Evolutionary conservation across 2,797 vertebrate genomes (phyloP).

Genomic region (Thalassophryne amazonica): DNA sequence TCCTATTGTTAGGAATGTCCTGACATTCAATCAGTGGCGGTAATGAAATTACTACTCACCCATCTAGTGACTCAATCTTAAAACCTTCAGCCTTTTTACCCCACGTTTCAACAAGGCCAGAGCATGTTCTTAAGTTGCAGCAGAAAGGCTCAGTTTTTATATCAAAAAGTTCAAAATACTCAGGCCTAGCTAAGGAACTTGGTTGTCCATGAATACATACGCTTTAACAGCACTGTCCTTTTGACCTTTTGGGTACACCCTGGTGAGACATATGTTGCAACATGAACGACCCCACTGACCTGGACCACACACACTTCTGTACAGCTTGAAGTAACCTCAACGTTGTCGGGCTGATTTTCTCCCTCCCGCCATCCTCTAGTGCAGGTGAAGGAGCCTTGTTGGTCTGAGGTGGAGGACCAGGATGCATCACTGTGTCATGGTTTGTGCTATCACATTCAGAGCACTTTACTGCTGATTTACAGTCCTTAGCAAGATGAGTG

Average conservation of each 20-base stretch:
- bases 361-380: slow-evolving; percentile 8
- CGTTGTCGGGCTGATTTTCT: not conserved
- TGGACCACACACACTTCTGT: slow-evolving; percentile 15
- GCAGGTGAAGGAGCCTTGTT: not conserved
- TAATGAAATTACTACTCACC: not conserved
- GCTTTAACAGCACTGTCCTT: slow-evolving; percentile 6
- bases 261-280: slow-evolving; percentile 25
- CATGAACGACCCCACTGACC: slow-evolving; percentile 11
- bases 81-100: slow-evolving; percentile 15
- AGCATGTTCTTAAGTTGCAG: slow-evolving; percentile 20
- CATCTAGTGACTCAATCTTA: slow-evolving; percentile 10
- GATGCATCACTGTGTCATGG: slow-evolving; percentile 3
- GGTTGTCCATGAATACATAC: slow-evolving; percentile 21
- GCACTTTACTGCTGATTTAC: slow-evolving; percentile 7
- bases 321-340: not conserved
- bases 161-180: slow-evolving; percentile 10
- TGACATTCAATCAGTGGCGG: slow-evolving; percentile 26
- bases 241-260: not conserved
- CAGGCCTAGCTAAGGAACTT: slow-evolving; percentile 17
- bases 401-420: not conserved
- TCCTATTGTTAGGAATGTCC: slow-evolving; percentile 13
- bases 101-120: not conserved
- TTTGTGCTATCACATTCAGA: slow-evolving; percentile 2
- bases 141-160: not conserved
- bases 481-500: slow-evolving; percentile 20